These are phyloP conservation scores for Hippocampus kuda DNA, from an alignment of 2,797 vertebrate genomes.

Conservation along the genomic window DNA sequence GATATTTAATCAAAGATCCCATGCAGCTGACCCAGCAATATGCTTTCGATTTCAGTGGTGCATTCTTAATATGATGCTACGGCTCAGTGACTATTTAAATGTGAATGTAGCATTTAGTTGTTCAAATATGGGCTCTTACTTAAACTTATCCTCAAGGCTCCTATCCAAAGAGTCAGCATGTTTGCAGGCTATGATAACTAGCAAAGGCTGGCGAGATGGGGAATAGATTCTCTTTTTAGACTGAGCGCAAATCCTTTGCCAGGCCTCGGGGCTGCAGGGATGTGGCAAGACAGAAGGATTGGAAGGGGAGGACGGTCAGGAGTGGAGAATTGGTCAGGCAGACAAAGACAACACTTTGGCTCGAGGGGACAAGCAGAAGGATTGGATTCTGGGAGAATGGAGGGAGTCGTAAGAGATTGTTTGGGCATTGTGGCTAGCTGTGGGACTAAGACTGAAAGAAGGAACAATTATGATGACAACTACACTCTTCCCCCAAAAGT, in stretches of 20 bases:
- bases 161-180: constrained; percentile 64
- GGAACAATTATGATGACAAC: constrained; percentile 49
- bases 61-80: constrained; percentile 25
- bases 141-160: constrained; percentile 67
- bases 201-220: constrained; percentile 56
- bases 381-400: constrained; percentile 60
- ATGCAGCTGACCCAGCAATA: constrained; percentile 13
- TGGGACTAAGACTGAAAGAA: constrained; percentile 39
- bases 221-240: constrained; percentile 61
- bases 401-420: constrained; percentile 48
- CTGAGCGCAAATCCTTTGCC: constrained; percentile 58
- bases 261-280: constrained; percentile 54
- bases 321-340: constrained; percentile 56
- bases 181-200: constrained; percentile 59
- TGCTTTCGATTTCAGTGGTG: constrained; percentile 10
- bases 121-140: constrained; percentile 71
- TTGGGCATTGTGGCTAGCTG: constrained; percentile 51
- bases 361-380: constrained; percentile 58
- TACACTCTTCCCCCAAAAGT: background rate
- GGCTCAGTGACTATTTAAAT: constrained; percentile 42
- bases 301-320: constrained; percentile 46
- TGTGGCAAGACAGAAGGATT: constrained; percentile 52
- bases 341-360: constrained; percentile 46
- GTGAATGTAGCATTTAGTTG: constrained; percentile 57
- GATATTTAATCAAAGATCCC: background rate